These are phyloP conservation scores for Sebastolobus alascanus DNA, from an alignment of 2,797 vertebrate genomes.

Conservation along the genomic window DNA sequence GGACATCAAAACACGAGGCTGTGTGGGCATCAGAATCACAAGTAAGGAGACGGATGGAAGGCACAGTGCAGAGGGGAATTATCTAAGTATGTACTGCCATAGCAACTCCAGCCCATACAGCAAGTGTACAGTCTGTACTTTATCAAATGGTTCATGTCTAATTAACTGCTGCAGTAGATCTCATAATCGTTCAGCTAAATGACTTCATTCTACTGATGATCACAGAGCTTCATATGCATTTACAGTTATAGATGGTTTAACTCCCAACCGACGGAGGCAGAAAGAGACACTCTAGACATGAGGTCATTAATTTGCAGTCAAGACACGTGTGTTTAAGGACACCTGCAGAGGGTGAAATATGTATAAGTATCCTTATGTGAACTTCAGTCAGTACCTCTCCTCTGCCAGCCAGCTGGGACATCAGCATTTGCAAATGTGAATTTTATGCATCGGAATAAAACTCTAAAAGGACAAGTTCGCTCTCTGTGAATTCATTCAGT, in stretches of 20 bases:
- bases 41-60: slow-evolving; percentile 19
- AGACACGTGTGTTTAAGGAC: background rate
- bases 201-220: background rate
- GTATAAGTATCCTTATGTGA: background rate
- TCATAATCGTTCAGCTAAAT: background rate
- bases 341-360: background rate
- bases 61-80: slow-evolving; percentile 1
- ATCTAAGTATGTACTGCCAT: slow-evolving; percentile 26
- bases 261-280: too few species aligned
- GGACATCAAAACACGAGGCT: slow-evolving; percentile 52
- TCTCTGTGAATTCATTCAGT: too few species aligned
- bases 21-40: slow-evolving; percentile 57
- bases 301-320: too few species aligned
- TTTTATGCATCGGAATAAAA: background rate
- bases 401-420: background rate
- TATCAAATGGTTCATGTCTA: slow-evolving; percentile 15
- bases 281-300: too few species aligned
- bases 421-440: background rate
- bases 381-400: background rate
- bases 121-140: slow-evolving; percentile 16
- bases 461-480: too few species aligned
- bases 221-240: background rate
- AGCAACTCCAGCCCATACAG: slow-evolving; percentile 30
- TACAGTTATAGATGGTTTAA: background rate
- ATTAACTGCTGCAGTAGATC: slow-evolving; percentile 13